Evolutionary conservation across 2,888 invertebrate genomes (phyloP), one percentile per base, ranked within the genome.

Genomic region (Leptinotarsa tumamoca): DNA sequence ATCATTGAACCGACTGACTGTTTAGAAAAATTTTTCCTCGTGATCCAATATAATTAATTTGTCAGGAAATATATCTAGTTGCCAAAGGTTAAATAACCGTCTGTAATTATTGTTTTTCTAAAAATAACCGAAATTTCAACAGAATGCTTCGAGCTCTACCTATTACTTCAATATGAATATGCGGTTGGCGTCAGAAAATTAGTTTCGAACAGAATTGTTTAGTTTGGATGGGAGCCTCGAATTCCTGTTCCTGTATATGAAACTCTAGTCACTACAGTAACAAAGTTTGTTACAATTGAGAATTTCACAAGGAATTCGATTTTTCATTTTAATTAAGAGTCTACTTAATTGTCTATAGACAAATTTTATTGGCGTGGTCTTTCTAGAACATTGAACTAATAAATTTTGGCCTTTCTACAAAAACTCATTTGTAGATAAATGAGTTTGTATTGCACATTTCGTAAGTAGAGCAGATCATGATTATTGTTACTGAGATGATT

Each of bases 21-120:
- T 52, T 52, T 14, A 58, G 58, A 58, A 52, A 51, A 68, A 52
- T 1, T 13, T 17, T 52, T 17, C 54, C 70, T 70, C 70, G 70
- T 70, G 58, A 70, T 54, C 43, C 49, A 68, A 68, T 68, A 54
- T 54, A 33, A 58, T 23, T 50, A 70, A 70, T 70, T 70, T 58
- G 70, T 73, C 73, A 72, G 73, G 71, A 73, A 73, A 71, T 68
- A 68, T 49, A 70, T 43, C 1, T 56, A 10, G 15, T 68, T 76
- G 76, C 76, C 76, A 76, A 74, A 70, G 71, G 71, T 76, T 76
- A 68, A 73, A 73, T 71, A 76, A 76, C 71, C 76, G 58, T 58
- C 50, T 23, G 58, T 58, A 56, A 58, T 70, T 70, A 58, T 70
- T 58, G 18, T 70, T 49, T 58, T 23, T 23, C 70, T 70, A 49